Conservation (phyloP, 2,113 vertebrate genomes). For the Odocoileus hemionus region DNA sequence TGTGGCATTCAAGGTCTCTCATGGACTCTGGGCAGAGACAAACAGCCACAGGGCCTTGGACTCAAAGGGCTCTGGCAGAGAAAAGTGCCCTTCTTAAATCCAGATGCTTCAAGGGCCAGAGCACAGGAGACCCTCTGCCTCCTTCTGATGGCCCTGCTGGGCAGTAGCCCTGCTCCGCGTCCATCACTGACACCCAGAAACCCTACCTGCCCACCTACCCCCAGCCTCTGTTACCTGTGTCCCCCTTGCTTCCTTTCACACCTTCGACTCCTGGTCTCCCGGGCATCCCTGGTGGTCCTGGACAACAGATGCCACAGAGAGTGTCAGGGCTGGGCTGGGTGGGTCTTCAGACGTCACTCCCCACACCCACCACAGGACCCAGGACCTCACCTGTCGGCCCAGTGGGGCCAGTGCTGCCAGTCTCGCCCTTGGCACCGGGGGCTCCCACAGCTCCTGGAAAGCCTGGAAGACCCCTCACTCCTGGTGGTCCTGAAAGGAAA, state of each 20-base stretch:
- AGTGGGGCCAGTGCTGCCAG: conserved; percentile 31
- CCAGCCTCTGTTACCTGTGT: conserved; percentile 63
- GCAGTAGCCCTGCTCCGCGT: not conserved
- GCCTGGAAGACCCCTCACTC: conserved; percentile 60
- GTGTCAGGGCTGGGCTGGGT: not conserved
- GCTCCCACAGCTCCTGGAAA: conserved; percentile 42
- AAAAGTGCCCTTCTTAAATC: not conserved
- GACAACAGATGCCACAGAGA: not conserved
- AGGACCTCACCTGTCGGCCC: conserved; percentile 69
- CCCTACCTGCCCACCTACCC: not conserved
- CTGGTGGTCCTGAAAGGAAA: conserved; percentile 71
- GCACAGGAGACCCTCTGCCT: not conserved
- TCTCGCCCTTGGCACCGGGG: conserved; percentile 77
- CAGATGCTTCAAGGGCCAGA: not conserved
- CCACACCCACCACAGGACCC: rapidly evolving
- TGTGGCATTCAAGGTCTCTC: not conserved
- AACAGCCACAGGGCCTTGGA: not conserved
- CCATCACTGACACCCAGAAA: not conserved
- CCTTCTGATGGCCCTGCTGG: not conserved
- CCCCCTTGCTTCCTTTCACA: conserved; percentile 71
- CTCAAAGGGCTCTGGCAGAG: not conserved
- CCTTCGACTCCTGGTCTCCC: conserved; percentile 67
- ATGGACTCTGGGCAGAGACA: not conserved
- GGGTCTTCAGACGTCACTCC: not conserved
- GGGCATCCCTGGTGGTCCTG: conserved; percentile 47